phyloP scores from a whole-genome alignment of 2,113 vertebrate species.

The Pseudorasbora parva region DNA sequence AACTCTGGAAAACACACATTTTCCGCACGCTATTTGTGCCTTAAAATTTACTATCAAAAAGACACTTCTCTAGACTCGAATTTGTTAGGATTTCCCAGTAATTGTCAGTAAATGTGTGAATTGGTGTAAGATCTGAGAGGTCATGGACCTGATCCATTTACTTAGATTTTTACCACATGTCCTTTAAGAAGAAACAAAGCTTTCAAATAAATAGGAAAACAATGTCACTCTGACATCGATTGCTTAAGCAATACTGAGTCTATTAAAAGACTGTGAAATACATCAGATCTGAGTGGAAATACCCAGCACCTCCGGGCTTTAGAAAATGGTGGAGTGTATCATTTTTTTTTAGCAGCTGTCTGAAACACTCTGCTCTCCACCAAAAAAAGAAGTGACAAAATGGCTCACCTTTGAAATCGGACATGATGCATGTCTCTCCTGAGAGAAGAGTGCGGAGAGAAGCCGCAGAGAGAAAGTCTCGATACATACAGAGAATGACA shows the following conservation, averaged over 20 bases:
- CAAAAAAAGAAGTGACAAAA: conserved; percentile 46
- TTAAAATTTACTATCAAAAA: conserved; percentile 23
- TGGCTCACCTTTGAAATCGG: conserved; percentile 53
- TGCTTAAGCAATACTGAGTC: conserved; percentile 30
- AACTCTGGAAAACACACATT: conserved; percentile 46
- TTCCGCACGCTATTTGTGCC: conserved; percentile 18
- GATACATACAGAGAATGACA: conserved; percentile 42
- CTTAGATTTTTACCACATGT: background rate
- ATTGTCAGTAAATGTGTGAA: background rate
- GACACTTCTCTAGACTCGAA: background rate
- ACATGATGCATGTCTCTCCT: conserved; percentile 49
- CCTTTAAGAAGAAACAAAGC: background rate
- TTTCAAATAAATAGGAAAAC: conserved; percentile 19
- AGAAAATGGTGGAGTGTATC: conserved; percentile 25
- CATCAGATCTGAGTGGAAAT: conserved; percentile 7
- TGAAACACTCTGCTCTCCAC: conserved; percentile 21
- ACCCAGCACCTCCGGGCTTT: conserved; percentile 21
- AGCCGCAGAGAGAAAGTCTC: conserved; percentile 5
- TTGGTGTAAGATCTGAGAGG: background rate
- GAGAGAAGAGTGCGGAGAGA: conserved; percentile 27
- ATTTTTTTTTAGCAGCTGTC: conserved; percentile 6
- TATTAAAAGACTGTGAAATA: conserved; percentile 26
- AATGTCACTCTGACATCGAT: background rate
- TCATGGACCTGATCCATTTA: background rate
- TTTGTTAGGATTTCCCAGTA: background rate